Base-by-base conservation (phyloP, 2,797 vertebrate genomes). In the Microctenopoma stevenorrisi region DNA sequence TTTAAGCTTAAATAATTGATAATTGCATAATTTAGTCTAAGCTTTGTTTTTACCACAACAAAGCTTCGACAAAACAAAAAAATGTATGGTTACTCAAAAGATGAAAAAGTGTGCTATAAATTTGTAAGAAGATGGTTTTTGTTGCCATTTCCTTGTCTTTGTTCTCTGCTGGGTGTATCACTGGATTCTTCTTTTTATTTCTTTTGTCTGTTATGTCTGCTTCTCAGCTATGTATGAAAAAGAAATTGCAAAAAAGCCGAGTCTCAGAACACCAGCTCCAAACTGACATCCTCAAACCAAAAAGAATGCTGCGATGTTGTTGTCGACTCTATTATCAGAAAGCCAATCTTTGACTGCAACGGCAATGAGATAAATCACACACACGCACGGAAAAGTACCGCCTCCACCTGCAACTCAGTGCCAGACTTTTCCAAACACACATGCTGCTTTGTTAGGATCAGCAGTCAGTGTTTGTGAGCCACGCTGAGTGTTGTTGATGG, bases 401-500 rank as follows among this genome's bases (percentile, higher is more conserved):
- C 75, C 67, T 79, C 78, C 72, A 84, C 79, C 84, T 79, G 73
- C 63, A 58, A 46, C 66, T 69, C 72, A 5, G 56, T 49, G 69
- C 75, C 83, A 82, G 74, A 81, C 76, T 78, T 50, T 65, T 57
- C 67, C 71, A 57, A 72, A 86, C 74, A 81, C 81, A 74, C 76
- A 76, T 33, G 69, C 72, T 56, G 68, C 78, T 83, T 64, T 85
- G 83, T 77, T 72, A 65, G 79, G 74, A 81, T 81, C 74, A 50
- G 74, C 33, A 7, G 13, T 58, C 53, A 7, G 72, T 91, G 86
- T 91, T 91, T 88, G 83, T 75, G 74, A 59, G 74, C 70, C 14
- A 12, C 56, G 25, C 14, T 37, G 70, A 74, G 76, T 81, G 84
- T 86, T 91, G 90, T 93, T 90, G 85, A 90, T 72, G 88, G 88